Evolutionary conservation across 2,888 invertebrate genomes (phyloP), one percentile per base, ranked within the genome.

Genomic region (Patella caerulea): DNA sequence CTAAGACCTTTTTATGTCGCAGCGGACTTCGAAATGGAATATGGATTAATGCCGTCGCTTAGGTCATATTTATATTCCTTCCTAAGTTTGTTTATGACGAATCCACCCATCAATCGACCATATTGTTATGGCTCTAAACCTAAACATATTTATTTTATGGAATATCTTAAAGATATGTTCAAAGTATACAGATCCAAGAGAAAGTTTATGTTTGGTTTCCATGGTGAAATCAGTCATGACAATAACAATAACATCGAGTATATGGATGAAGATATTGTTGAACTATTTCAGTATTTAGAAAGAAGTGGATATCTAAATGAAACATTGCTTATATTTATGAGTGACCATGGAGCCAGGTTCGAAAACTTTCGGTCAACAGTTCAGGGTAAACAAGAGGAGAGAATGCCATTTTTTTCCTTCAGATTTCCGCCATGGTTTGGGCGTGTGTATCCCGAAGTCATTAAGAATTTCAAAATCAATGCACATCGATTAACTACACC

Each of bases 381-480:
- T n/a, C 97, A 97, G 90, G 98, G 98, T 0, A 96, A 97, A 90
- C 94, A 96, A 77, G 98, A 98, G 87, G 97, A 98, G 89, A 94
- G 97, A 2, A 90, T 98, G 75, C 98, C 98, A 0, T 95, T 97
- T 85, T 95, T 98, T 90, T 94, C 95, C 0, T 94, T 97, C 74
- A 92, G 94, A 0, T 94, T 97, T 84, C 97, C 97, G 0, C 92
- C 94, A 0, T 94, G 94, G 89, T 94, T 97, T 81, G 93, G 93
- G 82, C 91, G 92, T 9, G 91, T 92, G 15, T 94, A 95, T 83
- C 94, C 94, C 0, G 88, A 92, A 15, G 94, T 94, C 12, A 94
- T 94, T 81, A 92, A 91, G 0, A 95, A 95, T 78, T 79, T 92
- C 7, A 78, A 93, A 52, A 91, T 90, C 1, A 97, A 97, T 88